Conservation (phyloP, 2,113 vertebrate species). For the Mystacornis crossleyi region DNA sequence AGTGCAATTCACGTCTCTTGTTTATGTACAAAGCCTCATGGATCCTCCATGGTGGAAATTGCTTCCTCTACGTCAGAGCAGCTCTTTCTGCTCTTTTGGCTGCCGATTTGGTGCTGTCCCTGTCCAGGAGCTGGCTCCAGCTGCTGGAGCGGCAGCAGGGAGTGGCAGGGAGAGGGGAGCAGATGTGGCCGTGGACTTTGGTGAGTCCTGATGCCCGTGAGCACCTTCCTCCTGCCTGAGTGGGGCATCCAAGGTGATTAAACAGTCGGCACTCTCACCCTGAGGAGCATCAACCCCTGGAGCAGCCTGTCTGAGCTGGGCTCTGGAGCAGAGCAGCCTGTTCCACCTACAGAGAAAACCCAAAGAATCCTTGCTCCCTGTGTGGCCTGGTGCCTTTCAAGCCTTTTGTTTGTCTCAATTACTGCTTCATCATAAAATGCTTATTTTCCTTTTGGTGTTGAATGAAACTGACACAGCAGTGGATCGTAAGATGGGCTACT, state of each 20-base stretch:
- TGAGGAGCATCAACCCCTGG: conserved; percentile 61
- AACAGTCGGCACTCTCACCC: conserved; percentile 68
- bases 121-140: conserved; percentile 5
- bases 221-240: conserved; percentile 64
- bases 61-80: background rate
- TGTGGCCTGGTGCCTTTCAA: background rate
- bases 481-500: background rate
- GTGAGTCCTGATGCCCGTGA: conserved; percentile 66
- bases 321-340: background rate
- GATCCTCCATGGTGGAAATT: background rate
- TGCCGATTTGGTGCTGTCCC: background rate
- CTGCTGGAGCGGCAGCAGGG: background rate
- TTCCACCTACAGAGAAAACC: background rate
- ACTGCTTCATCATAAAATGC: background rate
- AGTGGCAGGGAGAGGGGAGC: conserved; percentile 38
- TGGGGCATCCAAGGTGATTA: conserved; percentile 63
- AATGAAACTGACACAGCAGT: background rate
- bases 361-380: background rate
- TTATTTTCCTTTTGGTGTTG: background rate
- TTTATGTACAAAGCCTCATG: background rate
- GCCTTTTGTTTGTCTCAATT: background rate
- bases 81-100: background rate
- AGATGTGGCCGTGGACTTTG: conserved; percentile 69
- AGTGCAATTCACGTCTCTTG: background rate
- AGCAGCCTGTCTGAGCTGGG: background rate